phyloP scores from a whole-genome alignment of 2,888 invertebrate species.

The Heliconius hortense region DNA sequence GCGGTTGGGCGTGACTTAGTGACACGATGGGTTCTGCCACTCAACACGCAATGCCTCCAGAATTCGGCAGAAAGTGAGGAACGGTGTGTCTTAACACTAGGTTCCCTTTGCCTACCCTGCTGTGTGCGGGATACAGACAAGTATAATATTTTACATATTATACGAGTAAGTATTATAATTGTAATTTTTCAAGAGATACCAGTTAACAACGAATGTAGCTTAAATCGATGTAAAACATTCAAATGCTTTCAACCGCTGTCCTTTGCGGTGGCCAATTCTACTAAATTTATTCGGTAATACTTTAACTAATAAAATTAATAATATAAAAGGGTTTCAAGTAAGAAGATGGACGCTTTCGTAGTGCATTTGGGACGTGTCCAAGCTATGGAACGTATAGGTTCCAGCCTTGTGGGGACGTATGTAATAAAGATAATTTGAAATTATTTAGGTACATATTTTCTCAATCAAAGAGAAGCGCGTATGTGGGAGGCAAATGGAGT shows the following conservation, averaged over 20 bases:
- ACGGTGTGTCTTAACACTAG: no score
- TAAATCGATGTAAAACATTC: slow-evolving; percentile 9
- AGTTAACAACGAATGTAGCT: background rate
- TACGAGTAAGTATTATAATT: background rate
- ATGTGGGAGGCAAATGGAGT: background rate
- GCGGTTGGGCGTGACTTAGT: background rate
- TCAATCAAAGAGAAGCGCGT: background rate
- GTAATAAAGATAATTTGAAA: background rate
- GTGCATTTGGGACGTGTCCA: slow-evolving; percentile 16
- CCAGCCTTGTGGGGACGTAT: background rate
- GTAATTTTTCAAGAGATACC: background rate
- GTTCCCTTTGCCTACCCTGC: no score
- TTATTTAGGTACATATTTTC: background rate
- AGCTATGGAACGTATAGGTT: slow-evolving; percentile 5
- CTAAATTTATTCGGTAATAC: slow-evolving; percentile 14
- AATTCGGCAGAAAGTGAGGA: no score
- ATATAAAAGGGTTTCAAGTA: slow-evolving; percentile 18
- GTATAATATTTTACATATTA: background rate
- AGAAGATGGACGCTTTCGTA: background rate
- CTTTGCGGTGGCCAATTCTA: slow-evolving; percentile 15
- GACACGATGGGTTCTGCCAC: no score
- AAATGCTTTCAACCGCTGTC: slow-evolving; percentile 13
- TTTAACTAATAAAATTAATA: slow-evolving; percentile 18
- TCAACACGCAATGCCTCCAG: no score
- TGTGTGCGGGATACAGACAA: no score